Conservation (phyloP, 1,140 invertebrate species). For the Gryllus bimaculatus region DNA sequence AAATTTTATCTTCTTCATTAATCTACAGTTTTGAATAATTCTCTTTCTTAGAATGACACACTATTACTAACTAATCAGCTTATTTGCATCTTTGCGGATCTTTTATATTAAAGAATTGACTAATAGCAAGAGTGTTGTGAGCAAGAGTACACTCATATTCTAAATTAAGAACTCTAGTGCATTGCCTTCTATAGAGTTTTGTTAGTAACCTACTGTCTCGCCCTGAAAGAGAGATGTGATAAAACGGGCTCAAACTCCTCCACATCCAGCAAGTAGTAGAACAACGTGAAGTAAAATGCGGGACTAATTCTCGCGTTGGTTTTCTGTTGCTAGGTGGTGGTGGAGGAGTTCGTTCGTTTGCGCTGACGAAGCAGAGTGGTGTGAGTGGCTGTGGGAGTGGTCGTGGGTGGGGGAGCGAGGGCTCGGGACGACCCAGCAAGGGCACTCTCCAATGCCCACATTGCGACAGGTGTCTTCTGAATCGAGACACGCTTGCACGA, state of each 20-base stretch:
- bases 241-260: not conserved
- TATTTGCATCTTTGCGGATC: too few relatives aligned
- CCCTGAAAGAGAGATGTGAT: too few relatives aligned
- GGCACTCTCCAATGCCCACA: constrained; percentile 17
- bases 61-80: too few relatives aligned
- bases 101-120: too few relatives aligned
- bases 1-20: too few relatives aligned
- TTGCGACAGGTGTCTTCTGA: constrained; percentile 17
- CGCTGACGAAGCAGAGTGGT: constrained; percentile 11
- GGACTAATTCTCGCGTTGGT: constrained; percentile 11
- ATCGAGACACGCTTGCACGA: constrained; percentile 16
- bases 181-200: too few relatives aligned
- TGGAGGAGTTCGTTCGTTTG: constrained; percentile 11
- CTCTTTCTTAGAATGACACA: too few relatives aligned
- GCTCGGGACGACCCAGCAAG: constrained; percentile 18
- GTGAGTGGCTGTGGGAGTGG: constrained; percentile 9
- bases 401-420: constrained; percentile 15
- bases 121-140: too few relatives aligned
- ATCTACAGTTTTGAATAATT: too few relatives aligned
- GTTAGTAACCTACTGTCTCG: too few relatives aligned
- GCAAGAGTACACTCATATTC: too few relatives aligned
- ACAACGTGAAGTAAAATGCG: not conserved
- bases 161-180: too few relatives aligned
- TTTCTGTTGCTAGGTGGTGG: constrained; percentile 19
- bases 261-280: not conserved